These are phyloP conservation scores for Hipposideros armiger DNA, from an alignment of 2,113 vertebrate genomes.

Conservation along the genomic window DNA sequence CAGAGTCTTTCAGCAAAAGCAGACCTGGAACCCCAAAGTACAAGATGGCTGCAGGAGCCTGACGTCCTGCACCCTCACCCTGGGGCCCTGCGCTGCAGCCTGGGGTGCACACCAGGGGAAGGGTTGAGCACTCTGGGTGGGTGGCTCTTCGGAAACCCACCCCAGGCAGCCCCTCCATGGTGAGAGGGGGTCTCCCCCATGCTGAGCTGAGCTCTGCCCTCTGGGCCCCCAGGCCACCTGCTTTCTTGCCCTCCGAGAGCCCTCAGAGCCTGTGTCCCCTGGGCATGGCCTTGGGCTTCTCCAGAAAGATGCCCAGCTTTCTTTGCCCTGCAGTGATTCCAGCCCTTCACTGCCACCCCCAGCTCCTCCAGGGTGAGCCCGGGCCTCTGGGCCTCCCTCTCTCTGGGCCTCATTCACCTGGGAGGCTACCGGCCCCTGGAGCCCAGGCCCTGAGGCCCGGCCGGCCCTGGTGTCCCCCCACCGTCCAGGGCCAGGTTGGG, in stretches of 20 bases:
- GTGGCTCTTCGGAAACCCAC: no score
- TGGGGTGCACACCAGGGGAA: fast-evolving
- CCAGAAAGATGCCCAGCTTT: neutral
- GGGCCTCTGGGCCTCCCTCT: neutral
- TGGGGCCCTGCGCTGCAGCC: neutral
- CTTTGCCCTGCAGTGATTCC: neutral
- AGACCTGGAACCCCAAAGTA: no score
- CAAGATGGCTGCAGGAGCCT: fast-evolving
- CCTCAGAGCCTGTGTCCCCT: neutral
- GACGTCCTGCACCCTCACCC: fast-evolving
- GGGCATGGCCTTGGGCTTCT: neutral
- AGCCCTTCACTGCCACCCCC: neutral
- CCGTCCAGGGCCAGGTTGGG: fast-evolving
- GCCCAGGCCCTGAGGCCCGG: neutral
- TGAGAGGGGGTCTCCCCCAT: neutral
- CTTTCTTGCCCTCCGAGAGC: neutral
- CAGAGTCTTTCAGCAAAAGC: no score
- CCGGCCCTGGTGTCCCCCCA: fast-evolving
- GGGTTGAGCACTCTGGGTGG: fast-evolving
- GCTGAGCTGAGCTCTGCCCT: neutral
- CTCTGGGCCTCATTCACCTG: neutral
- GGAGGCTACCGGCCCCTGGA: no score
- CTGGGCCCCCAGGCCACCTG: neutral
- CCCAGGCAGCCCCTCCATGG: neutral
- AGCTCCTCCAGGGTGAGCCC: fast-evolving